Conservation (phyloP, 2,113 vertebrate genomes). For the Dasyornis broadbenti region DNA sequence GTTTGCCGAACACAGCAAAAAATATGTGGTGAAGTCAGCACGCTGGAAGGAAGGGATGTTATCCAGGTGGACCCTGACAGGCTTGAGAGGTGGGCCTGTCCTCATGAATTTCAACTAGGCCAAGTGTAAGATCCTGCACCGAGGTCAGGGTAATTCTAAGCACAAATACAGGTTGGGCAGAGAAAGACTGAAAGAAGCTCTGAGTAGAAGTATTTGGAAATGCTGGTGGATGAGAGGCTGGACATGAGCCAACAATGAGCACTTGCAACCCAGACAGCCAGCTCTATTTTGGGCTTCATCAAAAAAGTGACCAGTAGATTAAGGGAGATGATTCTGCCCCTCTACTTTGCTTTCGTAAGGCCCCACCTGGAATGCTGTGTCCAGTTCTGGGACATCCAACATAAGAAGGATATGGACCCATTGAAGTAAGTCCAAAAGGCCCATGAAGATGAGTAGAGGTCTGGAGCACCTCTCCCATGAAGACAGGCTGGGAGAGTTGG, state of each 20-base stretch:
- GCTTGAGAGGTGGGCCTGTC: background rate
- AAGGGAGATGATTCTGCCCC: background rate
- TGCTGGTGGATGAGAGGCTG: background rate
- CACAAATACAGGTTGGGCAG: background rate
- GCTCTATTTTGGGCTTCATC: background rate
- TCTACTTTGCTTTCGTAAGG: background rate
- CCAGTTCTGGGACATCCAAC: background rate
- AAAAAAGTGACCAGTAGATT: background rate
- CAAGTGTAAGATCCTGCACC: background rate
- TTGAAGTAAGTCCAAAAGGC: fast-evolving
- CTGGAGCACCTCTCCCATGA: background rate
- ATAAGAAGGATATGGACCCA: fast-evolving
- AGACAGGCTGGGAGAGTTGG: background rate
- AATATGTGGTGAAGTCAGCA: background rate
- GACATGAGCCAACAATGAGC: background rate
- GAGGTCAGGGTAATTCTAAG: background rate
- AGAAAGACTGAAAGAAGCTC: background rate
- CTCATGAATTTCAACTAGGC: background rate
- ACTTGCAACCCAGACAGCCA: background rate
- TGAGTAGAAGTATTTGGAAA: background rate
- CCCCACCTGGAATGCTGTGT: background rate
- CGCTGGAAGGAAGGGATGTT: background rate
- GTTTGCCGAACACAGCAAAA: background rate
- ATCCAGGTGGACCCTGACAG: background rate
- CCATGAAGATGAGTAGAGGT: fast-evolving